Evolutionary conservation across 1,140 invertebrate genomes (phyloP).

Genomic region (Drosophila eugracilis): DNA sequence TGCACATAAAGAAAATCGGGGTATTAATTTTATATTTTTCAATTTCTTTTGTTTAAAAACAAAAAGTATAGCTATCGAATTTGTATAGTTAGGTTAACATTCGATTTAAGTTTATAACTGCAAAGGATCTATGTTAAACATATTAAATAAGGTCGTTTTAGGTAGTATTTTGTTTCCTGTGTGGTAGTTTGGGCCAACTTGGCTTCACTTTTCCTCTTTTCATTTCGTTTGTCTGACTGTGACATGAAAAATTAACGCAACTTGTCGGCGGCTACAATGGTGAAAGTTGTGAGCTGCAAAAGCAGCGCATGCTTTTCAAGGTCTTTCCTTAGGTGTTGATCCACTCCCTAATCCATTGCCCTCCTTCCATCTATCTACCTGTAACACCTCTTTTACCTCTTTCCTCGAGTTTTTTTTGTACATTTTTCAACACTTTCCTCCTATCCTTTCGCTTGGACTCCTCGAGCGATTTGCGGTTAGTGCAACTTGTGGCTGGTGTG

Average conservation of each 20-base stretch:
- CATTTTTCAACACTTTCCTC: constrained; percentile 16
- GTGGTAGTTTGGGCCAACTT: constrained; percentile 42
- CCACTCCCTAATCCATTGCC: too few relatives aligned
- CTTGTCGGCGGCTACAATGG: constrained; percentile 45
- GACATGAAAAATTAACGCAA: constrained; percentile 70
- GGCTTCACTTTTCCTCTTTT: constrained; percentile 36
- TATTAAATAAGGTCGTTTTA: too few relatives aligned
- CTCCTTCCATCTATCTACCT: not conserved
- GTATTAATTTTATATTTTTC: not conserved
- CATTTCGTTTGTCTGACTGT: constrained; percentile 46
- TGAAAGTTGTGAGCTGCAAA: constrained; percentile 65
- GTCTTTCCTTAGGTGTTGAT: constrained; percentile 53
- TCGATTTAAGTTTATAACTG: too few relatives aligned
- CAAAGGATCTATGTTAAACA: too few relatives aligned
- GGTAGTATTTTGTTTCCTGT: not conserved
- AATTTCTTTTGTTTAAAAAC: not conserved
- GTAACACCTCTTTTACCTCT: constrained; percentile 3
- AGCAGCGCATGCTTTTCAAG: constrained; percentile 70
- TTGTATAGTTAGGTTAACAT: too few relatives aligned
- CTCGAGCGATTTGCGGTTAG: constrained; percentile 31
- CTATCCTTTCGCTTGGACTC: constrained; percentile 8
- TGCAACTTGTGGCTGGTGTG: constrained; percentile 46
- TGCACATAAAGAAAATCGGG: not conserved
- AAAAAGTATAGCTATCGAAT: too few relatives aligned
- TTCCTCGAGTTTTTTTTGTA: constrained; percentile 11